Evolutionary conservation across 1,140 invertebrate species (phyloP), one percentile per base, ranked within the genome.

Genomic region (Oreohelix idahoensis): DNA sequence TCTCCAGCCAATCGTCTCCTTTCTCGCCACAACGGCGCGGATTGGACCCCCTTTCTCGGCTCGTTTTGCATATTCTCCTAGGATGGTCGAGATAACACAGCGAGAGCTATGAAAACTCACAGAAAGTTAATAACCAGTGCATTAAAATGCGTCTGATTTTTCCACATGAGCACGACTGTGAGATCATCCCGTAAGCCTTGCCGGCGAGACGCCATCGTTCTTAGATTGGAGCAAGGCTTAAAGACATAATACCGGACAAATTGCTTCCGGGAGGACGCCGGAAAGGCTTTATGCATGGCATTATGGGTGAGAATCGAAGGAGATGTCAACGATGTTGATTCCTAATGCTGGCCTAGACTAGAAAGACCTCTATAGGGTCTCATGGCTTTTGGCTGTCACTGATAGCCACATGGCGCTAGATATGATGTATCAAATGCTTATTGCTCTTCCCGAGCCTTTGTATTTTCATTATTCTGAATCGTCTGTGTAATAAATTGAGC

Each of bases 41-140:
- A 66, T 81, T 53, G 39, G 35, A 11, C 39, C 15, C 74, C 75
- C 63, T 63, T 63, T 66, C 38, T 58, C 80, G 75, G 63, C 84
- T 76, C 69, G 75, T 51, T 79, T 79, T 73, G 80, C 80, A 79
- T 82, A 76, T 81, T 58, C 39, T n/a, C 53, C 70, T 53, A 69
- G 80, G 84, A 81, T 83, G 75, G 51, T 78, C 23, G 79, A 63
- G 83, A 84, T 86, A 86, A 86, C 80, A 74, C 83, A 39, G 78
- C 81, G 38, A 13, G 80, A 84, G 81, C 85, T 84, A 86, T 86
- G 85, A 86, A 86, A 84, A 83, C 83, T 83, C 83, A 86, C 83
- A 84, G 69, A 82, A 84, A 86, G 81, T 86, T 84, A 84, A 86
- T 86, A 86, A 84, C 85, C 78, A 86, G 85, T 86, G 85, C 83